phyloP scores from a whole-genome alignment of 1,140 invertebrate species.

The Calephelis virginiensis region DNA sequence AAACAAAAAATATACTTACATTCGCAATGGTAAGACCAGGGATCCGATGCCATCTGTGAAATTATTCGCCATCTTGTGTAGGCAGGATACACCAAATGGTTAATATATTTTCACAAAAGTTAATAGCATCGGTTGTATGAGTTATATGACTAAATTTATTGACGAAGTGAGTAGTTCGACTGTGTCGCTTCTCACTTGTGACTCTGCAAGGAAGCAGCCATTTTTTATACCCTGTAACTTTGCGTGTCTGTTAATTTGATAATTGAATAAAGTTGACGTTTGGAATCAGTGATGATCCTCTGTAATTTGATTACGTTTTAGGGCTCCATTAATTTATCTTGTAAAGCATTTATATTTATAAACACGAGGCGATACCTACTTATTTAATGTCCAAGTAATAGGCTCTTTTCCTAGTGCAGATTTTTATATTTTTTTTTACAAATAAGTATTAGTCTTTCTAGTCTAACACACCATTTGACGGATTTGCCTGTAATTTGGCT shows the following conservation, averaged over 20 bases:
- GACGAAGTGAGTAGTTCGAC: constrained; percentile 78
- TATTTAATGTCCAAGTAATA: neutral
- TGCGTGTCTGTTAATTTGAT: constrained; percentile 74
- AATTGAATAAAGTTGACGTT: constrained; percentile 74
- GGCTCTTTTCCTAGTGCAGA: too few relatives aligned
- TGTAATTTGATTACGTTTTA: constrained; percentile 36
- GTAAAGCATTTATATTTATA: neutral
- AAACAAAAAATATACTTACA: constrained; percentile 52
- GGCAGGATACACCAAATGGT: constrained; percentile 48
- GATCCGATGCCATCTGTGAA: constrained; percentile 57
- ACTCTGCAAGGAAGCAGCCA: constrained; percentile 21
- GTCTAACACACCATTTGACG: too few relatives aligned
- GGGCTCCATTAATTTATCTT: constrained; percentile 13
- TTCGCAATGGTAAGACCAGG: constrained; percentile 63
- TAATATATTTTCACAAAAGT: neutral
- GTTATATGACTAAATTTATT: constrained; percentile 16
- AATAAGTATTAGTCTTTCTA: too few relatives aligned
- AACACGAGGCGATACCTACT: neutral
- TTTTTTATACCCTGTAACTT: constrained; percentile 64
- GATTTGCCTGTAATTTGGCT: too few relatives aligned
- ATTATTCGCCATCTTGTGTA: constrained; percentile 64
- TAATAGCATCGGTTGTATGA: constrained; percentile 19
- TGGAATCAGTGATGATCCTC: constrained; percentile 46
- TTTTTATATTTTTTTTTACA: too few relatives aligned
- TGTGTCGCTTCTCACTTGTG: constrained; percentile 76